Conservation (phyloP, 2,888 invertebrate genomes). For the Drosophila tripunctata region DNA sequence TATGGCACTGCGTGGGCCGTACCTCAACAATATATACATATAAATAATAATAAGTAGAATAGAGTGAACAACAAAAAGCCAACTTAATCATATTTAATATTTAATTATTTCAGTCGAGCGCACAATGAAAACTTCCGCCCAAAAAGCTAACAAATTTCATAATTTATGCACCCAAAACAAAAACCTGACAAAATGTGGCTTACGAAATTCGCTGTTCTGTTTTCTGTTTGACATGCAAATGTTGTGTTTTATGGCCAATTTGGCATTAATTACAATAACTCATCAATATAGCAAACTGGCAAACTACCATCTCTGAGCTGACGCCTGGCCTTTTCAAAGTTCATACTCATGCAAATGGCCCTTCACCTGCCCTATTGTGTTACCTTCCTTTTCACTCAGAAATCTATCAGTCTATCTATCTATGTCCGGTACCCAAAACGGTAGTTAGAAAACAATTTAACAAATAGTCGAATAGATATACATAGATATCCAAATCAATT, state of each 20-base stretch:
- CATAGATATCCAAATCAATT: conserved; percentile 50
- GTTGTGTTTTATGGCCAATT: conserved; percentile 78
- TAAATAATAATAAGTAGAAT: conserved; percentile 7
- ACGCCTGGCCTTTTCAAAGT: conserved; percentile 47
- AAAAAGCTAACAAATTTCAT: conserved; percentile 38
- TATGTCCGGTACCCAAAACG: conserved; percentile 32
- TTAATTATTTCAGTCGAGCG: conserved; percentile 72
- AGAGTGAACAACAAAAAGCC: conserved; percentile 2
- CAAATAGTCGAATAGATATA: conserved; percentile 39
- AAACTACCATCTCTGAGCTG: conserved; percentile 7
- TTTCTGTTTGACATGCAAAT: conserved; percentile 75
- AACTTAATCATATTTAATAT: conserved; percentile 75
- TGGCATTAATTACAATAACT: conserved; percentile 76
- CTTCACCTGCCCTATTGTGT: conserved; percentile 46
- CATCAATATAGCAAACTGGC: conserved; percentile 19
- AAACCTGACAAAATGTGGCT: conserved; percentile 46
- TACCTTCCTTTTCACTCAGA: background rate
- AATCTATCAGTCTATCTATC: background rate
- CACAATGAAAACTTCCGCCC: conserved; percentile 71
- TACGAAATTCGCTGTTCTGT: conserved; percentile 55
- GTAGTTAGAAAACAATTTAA: conserved; percentile 55
- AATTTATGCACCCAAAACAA: conserved; percentile 29
- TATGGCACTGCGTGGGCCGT: conserved; percentile 68
- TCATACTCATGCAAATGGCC: conserved; percentile 55
- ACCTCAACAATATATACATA: conserved; percentile 12